Conservation (phyloP, 2,113 vertebrate genomes). For the Equus quagga region DNA sequence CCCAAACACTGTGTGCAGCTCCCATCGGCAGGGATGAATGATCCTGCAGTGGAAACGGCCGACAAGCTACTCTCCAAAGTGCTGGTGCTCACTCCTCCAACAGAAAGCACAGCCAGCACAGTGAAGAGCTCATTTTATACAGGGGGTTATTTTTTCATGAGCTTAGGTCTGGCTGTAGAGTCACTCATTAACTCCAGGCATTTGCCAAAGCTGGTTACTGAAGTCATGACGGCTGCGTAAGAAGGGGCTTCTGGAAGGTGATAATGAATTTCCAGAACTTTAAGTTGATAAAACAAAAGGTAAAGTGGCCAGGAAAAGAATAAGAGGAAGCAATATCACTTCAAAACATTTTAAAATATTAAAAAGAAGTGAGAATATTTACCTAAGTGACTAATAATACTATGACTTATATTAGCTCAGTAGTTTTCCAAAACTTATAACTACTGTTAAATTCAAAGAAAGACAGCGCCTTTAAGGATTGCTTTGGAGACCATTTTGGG, state of each 20-base stretch:
- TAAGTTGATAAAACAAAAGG: background rate
- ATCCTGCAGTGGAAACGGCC: background rate
- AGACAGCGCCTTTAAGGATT: background rate
- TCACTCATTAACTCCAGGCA: constrained; percentile 57
- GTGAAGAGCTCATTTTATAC: background rate
- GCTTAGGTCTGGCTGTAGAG: background rate
- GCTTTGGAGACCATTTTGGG: background rate
- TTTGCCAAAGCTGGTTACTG: constrained; percentile 23
- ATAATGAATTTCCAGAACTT: background rate
- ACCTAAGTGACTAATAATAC: background rate
- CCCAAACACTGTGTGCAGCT: constrained; percentile 37
- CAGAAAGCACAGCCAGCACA: background rate
- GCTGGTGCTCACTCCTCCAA: background rate
- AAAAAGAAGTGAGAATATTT: background rate
- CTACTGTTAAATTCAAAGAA: background rate
- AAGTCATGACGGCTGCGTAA: background rate
- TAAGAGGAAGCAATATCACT: background rate
- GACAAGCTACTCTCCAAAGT: background rate
- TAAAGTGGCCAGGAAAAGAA: background rate
- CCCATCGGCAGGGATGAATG: background rate
- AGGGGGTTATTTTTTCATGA: background rate
- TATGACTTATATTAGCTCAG: background rate
- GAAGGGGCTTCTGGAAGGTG: background rate
- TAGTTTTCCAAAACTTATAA: background rate
- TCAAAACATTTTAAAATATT: background rate